Evolutionary conservation across 2,797 vertebrate species (phyloP), one percentile per base, ranked within the genome.

Genomic region (Anolis apletophallus): DNA sequence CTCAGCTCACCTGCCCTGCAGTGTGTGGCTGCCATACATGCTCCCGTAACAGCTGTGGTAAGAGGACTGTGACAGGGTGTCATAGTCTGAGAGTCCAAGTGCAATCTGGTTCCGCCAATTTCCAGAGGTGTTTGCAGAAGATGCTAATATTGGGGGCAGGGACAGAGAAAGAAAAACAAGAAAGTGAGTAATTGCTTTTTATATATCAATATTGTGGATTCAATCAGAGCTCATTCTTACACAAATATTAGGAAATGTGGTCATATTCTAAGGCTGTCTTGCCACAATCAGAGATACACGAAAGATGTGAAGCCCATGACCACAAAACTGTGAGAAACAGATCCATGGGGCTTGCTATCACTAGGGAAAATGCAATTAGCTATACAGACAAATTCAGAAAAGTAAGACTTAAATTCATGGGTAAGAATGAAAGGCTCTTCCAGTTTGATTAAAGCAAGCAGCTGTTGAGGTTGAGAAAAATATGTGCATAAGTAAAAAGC

Each of bases 1-100:
- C 19, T 52, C 59, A 29, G 84, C 97, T 98, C 95, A 99, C 98
- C 98, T 98, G 98, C 93, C 97, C 86, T 98, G 98, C 94, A 97
- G 82, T 88, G 97, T 93, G 90, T 97, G 94, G 95, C 94, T 96
- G 94, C 97, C 97, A 88, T 97, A 97, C 85, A 96, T 93, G 4
- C 94, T 96, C 81, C 91, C 95, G 0, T 98, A 99, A 71, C 96
- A 97, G 93, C 97, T 94, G 74, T 95, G 75, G 0, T 97, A 98
- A 55, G 97, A 93, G 88, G 97, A 96, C 29, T 96, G 97, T 57
- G 96, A 95, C 1, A 97, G 92, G 1, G 95, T 90, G 89, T 97
- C 96, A 0, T 97, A 98, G 57, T 99, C 98, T 0, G 96, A 83
- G 80, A 97, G 95, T 40, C 97, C 96, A 61, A 96, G 80, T 0